A percentile compares a stretch with the other conserved stretches of the same genome.
phyloP scores from a whole-genome alignment of 2,888 invertebrate genomes.

The Chymomyza amoena region DNA sequence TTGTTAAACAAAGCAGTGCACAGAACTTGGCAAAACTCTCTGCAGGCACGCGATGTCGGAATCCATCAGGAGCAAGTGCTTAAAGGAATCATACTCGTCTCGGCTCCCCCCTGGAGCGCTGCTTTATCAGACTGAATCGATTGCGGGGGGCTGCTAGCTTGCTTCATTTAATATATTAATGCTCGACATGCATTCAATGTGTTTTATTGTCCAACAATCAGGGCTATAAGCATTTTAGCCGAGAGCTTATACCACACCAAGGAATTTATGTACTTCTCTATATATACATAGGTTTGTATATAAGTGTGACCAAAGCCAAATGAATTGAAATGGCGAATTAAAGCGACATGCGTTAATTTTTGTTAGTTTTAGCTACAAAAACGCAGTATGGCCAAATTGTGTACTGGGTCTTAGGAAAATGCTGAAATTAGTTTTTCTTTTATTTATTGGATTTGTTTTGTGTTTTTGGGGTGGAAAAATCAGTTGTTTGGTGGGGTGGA shows the following conservation, averaged over 20 bases:
- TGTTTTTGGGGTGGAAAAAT: not conserved
- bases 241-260: not conserved
- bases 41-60: constrained; percentile 46
- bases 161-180: constrained; percentile 54
- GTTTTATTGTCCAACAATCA: constrained; percentile 50
- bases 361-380: not conserved
- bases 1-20: constrained; percentile 34
- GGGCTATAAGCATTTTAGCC: not conserved
- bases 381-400: not conserved
- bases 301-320: not conserved
- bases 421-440: not conserved
- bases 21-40: constrained; percentile 7
- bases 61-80: not conserved
- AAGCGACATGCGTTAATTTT: constrained; percentile 38
- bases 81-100: too few relatives aligned
- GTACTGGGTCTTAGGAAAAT: not conserved
- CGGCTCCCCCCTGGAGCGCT: not conserved
- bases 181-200: constrained; percentile 51
- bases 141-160: constrained; percentile 2
- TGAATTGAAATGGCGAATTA: constrained; percentile 44
- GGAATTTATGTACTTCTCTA: not conserved
- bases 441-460: not conserved
- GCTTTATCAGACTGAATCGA: not conserved
- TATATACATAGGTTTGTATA: constrained; percentile 7
- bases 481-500: not conserved